Evolutionary conservation across 2,797 vertebrate genomes (phyloP), one percentile per base, ranked within the genome.

Genomic region (Sphaeramia orbicularis): DNA sequence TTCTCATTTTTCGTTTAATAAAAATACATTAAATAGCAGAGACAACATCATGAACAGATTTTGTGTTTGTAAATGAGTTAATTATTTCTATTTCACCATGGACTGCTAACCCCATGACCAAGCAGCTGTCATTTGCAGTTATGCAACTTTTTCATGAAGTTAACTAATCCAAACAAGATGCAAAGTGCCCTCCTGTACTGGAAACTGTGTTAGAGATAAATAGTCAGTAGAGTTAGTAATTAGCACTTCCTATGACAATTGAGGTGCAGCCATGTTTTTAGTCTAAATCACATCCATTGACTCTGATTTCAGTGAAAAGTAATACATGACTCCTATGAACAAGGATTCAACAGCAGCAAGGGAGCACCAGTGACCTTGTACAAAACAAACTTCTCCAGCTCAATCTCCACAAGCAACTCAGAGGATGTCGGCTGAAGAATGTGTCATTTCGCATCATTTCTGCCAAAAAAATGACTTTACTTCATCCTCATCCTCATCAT

Each of bases 401-500:
- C 15, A 53, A 30, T 44, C 21, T 19, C 66, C 16, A 54, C 37
- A 11, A 36, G n/a, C 15, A 58, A 30, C 48, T 55, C 16, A 65
- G n/a, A 42, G 36, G 18, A 38, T 35, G 19, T 55, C 35, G 16
- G 42, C 5, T 13, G 35, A 65, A 44, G 40, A 69, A 21, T 19
- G 47, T 27, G 45, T 69, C 74, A 80, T 14, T 24, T 54, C 16
- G 35, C 32, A 19, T 72, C 8, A 30, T 49, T 53, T 65, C 56
- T 35, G 45, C 59, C 43, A 67, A 42, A n/a, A 41, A 52, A 73
- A 43, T 38, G 0, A 16, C 24, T 1, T 56, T 61, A 63, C 35
- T 58, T 56, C 18, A 1, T 27, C 21, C 58, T 56, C 18, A 1
- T 27, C 21, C 2, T 24, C 54, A 54, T 71, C 11, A 1, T 45